Evolutionary conservation across 92 coral and sea anemone genomes (phyloP), one percentile per base, ranked within the genome.

Genomic region (Porites rus): DNA sequence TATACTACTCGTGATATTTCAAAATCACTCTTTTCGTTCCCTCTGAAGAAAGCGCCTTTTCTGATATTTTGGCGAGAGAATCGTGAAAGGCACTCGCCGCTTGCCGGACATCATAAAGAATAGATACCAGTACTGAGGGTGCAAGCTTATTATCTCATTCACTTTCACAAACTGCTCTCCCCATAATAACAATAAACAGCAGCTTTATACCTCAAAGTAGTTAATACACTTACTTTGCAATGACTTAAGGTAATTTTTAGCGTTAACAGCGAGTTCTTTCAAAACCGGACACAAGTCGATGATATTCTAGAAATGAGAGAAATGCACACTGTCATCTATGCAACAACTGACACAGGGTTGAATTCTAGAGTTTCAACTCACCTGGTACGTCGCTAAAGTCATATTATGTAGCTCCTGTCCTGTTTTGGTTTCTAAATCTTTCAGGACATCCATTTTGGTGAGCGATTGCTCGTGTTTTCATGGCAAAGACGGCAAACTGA

Each of bases 201-300:
- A 87, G 7, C 24, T 31, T 10, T 20, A 65, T 38, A 38, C 46
- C 28, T 17, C 53, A 54, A 61, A 19, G 51, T 60, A 22, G 73
- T 65, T 69, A 24, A 31, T 62, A 0, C 53, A 91, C 99, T 92
- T 84, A 97, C 99, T 90, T 58, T 95, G 99, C 52, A 97, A 79
- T 2, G 99, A 93, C 70, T 95, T 97, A 54, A 91, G 94, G 75
- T 97, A 97, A 65, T 94, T 94, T 61, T 92, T 92, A 10, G 99
- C 96, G 53, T 91, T 88, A 3, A 91, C 31, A 64, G 96, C 86
- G 9, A 97, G 93, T 64, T 97, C 99, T 64, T 94, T 92, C 22
- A 97, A 81, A 10, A 88, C 93, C 8, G 97, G 98, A 46, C 93
- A 88, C 21, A 97, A 82, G 72, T 97, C 98, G 71, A 97, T 85